These are phyloP conservation scores for Catostylus mosaicus DNA, from an alignment of 30 jellyfish, hydroid and myxozoan species.

Conservation along the genomic window DNA sequence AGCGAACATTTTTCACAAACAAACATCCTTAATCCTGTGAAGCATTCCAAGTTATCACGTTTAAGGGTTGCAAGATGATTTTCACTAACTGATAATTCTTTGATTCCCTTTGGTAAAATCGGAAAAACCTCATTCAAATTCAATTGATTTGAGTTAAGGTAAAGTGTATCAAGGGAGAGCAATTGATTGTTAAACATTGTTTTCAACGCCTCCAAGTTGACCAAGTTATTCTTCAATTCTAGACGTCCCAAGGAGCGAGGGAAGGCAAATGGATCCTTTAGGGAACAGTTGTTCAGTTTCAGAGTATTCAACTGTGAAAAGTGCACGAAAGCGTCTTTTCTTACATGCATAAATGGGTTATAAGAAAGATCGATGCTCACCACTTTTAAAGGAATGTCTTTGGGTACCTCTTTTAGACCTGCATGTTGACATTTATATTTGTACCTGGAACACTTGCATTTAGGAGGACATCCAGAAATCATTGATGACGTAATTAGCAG, in stretches of 20 bases:
- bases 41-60: background rate
- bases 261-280: background rate
- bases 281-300: background rate
- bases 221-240: background rate
- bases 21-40: background rate
- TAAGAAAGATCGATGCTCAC: conserved; percentile 12
- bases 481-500: background rate
- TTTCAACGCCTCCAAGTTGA: background rate
- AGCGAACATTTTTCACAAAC: background rate
- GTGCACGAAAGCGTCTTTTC: conserved; percentile 2
- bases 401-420: conserved; percentile 29
- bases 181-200: background rate
- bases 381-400: conserved; percentile 18
- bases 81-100: background rate
- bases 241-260: background rate
- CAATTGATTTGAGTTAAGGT: background rate
- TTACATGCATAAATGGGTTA: background rate
- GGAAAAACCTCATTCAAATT: background rate
- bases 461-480: background rate
- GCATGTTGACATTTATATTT: background rate
- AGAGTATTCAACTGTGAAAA: conserved; percentile 5
- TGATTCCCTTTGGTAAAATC: conserved; percentile 15
- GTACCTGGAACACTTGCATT: background rate
- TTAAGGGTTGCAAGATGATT: conserved; percentile 6
- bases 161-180: background rate